A percentile compares a stretch with the other conserved stretches of the same genome.
These are phyloP conservation scores for Lamellibrachia luymesi DNA, from an alignment of 1,140 invertebrate genomes.

Conservation along the genomic window DNA sequence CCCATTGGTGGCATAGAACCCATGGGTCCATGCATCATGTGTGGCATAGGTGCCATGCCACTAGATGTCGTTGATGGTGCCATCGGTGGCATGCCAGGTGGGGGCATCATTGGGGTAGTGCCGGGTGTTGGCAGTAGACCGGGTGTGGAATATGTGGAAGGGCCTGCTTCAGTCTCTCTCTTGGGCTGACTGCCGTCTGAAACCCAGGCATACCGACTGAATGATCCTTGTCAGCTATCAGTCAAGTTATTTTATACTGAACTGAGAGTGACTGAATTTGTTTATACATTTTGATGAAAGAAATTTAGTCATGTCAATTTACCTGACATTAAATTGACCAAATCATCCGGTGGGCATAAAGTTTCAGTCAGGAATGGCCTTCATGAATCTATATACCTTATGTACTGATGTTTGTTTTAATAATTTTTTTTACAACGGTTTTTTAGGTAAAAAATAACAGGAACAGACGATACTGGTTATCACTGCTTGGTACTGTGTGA, in stretches of 20 bases:
- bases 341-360: background rate
- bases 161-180: background rate
- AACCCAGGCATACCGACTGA: background rate
- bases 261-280: conserved; percentile 8
- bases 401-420: too few relatives aligned
- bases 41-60: conserved; percentile 46
- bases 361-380: too few relatives aligned
- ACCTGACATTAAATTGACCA: background rate
- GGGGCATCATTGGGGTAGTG: conserved; percentile 9
- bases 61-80: background rate
- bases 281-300: background rate
- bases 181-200: background rate
- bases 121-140: background rate
- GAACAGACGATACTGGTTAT: too few relatives aligned
- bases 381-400: too few relatives aligned
- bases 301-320: background rate
- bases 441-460: too few relatives aligned
- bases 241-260: background rate
- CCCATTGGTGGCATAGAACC: conserved; percentile 55
- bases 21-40: conserved; percentile 53
- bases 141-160: conserved; percentile 27
- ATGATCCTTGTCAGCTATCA: background rate
- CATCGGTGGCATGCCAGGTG: conserved; percentile 33
- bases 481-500: too few relatives aligned
- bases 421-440: too few relatives aligned